Conservation (phyloP, 2,113 vertebrate genomes). For the Peromyscus californicus region DNA sequence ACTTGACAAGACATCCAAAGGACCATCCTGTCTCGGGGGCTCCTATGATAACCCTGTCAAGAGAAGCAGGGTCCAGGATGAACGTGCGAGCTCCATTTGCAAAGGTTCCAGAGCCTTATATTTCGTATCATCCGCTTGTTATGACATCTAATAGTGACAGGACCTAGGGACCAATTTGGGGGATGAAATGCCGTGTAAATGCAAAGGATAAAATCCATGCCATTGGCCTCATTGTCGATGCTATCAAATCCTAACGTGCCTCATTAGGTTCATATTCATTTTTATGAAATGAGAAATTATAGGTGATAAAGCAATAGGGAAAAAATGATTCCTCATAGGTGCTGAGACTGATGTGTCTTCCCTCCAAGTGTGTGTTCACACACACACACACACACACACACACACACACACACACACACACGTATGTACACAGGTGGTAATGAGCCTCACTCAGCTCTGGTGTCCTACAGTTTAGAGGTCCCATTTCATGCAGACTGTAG, state of each 20-base stretch:
- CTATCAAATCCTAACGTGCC: not conserved
- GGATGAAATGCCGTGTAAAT: not conserved
- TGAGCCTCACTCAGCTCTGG: not conserved
- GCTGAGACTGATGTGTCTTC: not conserved
- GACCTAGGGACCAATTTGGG: not conserved
- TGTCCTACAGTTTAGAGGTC: not conserved
- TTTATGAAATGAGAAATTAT: constrained; percentile 4
- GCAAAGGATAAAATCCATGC: no score
- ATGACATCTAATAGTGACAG: not conserved
- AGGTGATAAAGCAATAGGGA: not conserved
- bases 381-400: no score
- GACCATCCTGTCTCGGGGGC: not conserved
- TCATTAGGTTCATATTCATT: not conserved
- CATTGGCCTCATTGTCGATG: not conserved
- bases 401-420: not conserved
- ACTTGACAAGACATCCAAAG: not conserved
- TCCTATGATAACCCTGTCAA: no score
- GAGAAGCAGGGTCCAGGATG: not conserved
- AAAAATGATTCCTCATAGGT: not conserved
- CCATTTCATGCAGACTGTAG: not conserved
- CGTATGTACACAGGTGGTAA: rapidly evolving
- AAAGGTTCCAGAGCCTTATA: not conserved
- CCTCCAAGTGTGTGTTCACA: not conserved
- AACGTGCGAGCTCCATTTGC: not conserved
- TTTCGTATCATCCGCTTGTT: not conserved